phyloP scores from a whole-genome alignment of 37 sponge, comb jelly and placozoan species.

The Crambe crambe region DNA sequence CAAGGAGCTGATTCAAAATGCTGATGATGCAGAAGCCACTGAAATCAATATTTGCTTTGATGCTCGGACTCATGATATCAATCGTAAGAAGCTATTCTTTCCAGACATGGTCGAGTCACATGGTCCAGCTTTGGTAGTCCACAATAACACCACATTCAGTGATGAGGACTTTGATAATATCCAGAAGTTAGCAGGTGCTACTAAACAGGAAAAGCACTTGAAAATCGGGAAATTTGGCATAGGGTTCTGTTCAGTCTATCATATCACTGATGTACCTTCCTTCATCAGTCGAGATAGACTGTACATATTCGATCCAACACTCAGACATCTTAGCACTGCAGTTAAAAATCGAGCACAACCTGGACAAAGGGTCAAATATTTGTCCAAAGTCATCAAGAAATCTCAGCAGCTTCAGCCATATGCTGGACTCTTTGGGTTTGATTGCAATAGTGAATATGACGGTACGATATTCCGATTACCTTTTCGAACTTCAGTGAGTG shows the following conservation, averaged over 20 bases:
- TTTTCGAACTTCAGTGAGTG: conserved; percentile 58
- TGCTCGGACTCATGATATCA: conserved; percentile 22
- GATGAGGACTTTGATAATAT: conserved; percentile 87
- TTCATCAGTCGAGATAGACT: conserved; percentile 61
- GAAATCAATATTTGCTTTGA: conserved; percentile 68
- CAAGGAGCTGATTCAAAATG: conserved; percentile 83
- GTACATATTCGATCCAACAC: conserved; percentile 73
- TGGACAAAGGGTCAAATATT: conserved; percentile 43
- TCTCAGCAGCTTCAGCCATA: conserved; percentile 61
- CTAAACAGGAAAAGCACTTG: conserved; percentile 50
- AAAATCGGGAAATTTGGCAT: conserved; percentile 91
- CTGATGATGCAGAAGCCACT: conserved; percentile 86
- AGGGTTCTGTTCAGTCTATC: conserved; percentile 81
- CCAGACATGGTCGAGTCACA: conserved; percentile 63
- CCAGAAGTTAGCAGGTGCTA: conserved; percentile 72
- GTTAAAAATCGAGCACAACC: conserved; percentile 42
- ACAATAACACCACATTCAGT: conserved; percentile 59
- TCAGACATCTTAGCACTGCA: conserved; percentile 27
- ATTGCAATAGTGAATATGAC: neutral
- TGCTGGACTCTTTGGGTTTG: conserved; percentile 47
- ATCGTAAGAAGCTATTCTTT: conserved; percentile 35
- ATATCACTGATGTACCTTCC: conserved; percentile 66
- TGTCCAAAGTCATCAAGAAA: neutral
- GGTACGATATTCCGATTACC: conserved; percentile 84
- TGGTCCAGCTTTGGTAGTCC: conserved; percentile 66